phyloP scores from a whole-genome alignment of 2,888 invertebrate genomes.

The Leptinotarsa rubiginosa region DNA sequence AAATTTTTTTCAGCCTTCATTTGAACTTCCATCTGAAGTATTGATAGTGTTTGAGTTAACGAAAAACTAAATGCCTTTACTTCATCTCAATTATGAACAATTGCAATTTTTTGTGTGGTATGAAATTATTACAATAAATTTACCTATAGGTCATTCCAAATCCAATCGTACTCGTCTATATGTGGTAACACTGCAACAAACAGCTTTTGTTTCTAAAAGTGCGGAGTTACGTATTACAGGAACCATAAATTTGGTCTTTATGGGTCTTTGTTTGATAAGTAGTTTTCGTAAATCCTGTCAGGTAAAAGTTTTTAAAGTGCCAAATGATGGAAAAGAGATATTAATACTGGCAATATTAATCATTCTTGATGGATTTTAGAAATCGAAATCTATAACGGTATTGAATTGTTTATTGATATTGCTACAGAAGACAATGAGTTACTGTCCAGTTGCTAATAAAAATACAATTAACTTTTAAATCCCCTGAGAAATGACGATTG shows the following conservation, averaged over 20 bases:
- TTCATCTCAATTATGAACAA: no score
- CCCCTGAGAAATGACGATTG: not conserved
- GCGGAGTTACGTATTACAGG: conserved; percentile 21
- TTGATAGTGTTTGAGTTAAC: no score
- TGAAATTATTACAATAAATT: no score
- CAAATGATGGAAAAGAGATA: conserved; percentile 24
- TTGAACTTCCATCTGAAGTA: no score
- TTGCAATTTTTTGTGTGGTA: no score
- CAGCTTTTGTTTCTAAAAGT: conserved; percentile 13
- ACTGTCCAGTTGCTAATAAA: conserved; percentile 18
- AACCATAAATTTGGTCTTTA: conserved; percentile 32
- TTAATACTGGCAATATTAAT: conserved; percentile 27
- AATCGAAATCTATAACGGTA: conserved; percentile 29
- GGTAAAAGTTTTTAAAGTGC: conserved; percentile 27
- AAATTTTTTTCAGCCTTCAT: no score
- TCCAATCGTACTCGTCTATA: no score
- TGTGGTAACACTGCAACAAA: not conserved
- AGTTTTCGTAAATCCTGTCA: conserved; percentile 30
- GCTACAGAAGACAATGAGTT: not conserved
- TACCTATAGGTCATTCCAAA: no score
- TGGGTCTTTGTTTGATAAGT: conserved; percentile 30
- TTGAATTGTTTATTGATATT: conserved; percentile 21
- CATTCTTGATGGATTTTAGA: conserved; percentile 10
- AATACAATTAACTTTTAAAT: not conserved
- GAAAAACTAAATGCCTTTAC: no score